Base-by-base conservation (phyloP, 1,140 invertebrate species). In the Zaprionus capensis region DNA sequence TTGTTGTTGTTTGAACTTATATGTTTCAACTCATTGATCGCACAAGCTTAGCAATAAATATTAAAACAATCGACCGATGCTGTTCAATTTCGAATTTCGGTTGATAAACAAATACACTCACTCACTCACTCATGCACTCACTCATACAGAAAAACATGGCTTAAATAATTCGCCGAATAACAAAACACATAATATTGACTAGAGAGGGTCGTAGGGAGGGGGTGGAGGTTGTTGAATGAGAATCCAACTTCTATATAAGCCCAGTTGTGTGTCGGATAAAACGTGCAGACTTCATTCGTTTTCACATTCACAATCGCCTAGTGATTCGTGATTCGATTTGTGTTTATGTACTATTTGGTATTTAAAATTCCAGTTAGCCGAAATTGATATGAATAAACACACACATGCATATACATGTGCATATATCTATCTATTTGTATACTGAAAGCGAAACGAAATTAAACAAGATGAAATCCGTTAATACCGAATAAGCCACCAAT, bases 1-100 rank as follows among this genome's bases (percentile, higher is more conserved):
- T n/a, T 55, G 14, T 28, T 66, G 20, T 66, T 56, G 24, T 66
- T 66, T 71, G 22, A 66, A 72, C 69, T 61, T 65, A 66, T 73
- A 57, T 49, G 57, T 57, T 62, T 61, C 49, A 70, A 63, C 49
- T 76, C 63, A 67, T 76, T 76, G 74, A 76, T 72, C 70, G 62
- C 46, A 49, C 58, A 7, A 46, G 63, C 70, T 72, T 66, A 72
- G 15, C 58, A 76, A 72, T 72, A 76, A 76, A 76, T 76, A 71
- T 71, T 65, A 46, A 76, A 76, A 53, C 53, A 71, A 51, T 69
- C 28, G 56, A 38, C 15, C 65, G 36, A 20, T 56, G 57, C 49
- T 56, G 49, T 74, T 69, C 66, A 74, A 74, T 57, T 74, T 62
- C 26, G 26, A 69, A 74, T 62, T 71, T 76, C 24, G 22, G 20